Base-by-base conservation (phyloP, 2,888 invertebrate species). In the Pammene aurita region DNA sequence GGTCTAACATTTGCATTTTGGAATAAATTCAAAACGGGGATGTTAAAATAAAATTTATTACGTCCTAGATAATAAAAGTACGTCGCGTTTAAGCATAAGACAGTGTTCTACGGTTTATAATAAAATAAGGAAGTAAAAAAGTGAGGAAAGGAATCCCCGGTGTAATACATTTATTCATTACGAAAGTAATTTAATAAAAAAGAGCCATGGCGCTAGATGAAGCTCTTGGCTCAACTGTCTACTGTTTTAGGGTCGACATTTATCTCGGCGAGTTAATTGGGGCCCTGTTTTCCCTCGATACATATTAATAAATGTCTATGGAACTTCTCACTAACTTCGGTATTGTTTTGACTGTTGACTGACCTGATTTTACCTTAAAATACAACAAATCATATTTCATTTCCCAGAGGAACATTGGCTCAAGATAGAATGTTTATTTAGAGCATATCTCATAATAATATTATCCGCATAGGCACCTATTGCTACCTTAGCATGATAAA, bases 121-220 rank as follows among this genome's bases (percentile, higher is more conserved):
- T 84, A 85, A 86, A 87, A 84, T 79, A 81, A 80, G 80, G 77
- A 79, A 78, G 76, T 60, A 78, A 77, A 83, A 84, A 86, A 83
- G 80, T 82, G 80, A 80, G 81, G 80, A 82, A 80, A 84, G 77
- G 76, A 81, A 84, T 87, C 85, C 84, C 86, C 74, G 60, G 84
- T 85, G 88, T 86, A 86, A 86, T 87, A 88, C 86, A 87, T 89
- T 89, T 88, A 89, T 88, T 88, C 87, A 86, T 88, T 86, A 87
- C 77, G 81, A 81, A 85, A 85, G 85, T 84, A 88, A 88, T 87
- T 88, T 87, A 87, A 86, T 86, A 80, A 85, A 85, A 80, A 80
- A 74, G 75, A 74, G 73, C 76, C 74, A 74, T 77, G 77, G 78
- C 75, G 73, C 72, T 60, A 75, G 72, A 79, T 77, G 75, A 78